These are phyloP conservation scores for Lasioglossum figueresi DNA, from an alignment of 2,888 invertebrate species.

Conservation along the genomic window DNA sequence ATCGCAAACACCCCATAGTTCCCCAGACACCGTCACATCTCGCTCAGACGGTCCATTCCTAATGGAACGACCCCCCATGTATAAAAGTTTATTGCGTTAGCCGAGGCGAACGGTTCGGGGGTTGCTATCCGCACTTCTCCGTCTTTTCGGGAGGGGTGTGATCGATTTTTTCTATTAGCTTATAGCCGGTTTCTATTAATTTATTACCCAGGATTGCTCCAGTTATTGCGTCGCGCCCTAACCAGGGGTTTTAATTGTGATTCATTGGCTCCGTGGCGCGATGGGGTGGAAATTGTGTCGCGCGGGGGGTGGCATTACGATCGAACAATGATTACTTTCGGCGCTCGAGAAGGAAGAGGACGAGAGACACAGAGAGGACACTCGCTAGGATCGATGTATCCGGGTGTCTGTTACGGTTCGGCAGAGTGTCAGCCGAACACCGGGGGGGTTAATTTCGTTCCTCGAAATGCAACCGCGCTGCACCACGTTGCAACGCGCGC, in stretches of 20 bases:
- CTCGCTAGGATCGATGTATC: conserved; percentile 15
- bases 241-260: conserved; percentile 36
- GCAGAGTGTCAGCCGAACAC: conserved; percentile 1
- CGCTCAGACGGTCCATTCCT: conserved; percentile 11
- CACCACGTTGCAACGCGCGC: background rate
- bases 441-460: conserved; percentile 41
- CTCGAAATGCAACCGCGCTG: conserved; percentile 17
- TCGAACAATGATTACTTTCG: conserved; percentile 44
- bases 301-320: background rate
- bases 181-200: conserved; percentile 51
- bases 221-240: conserved; percentile 50
- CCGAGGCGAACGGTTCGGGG: conserved; percentile 38
- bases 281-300: conserved; percentile 1
- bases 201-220: conserved; percentile 55
- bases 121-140: conserved; percentile 19
- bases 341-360: background rate
- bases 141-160: conserved; percentile 15
- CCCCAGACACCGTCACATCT: background rate
- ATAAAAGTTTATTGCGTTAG: conserved; percentile 48
- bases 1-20: background rate
- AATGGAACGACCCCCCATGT: conserved; percentile 36
- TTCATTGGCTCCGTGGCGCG: conserved; percentile 26
- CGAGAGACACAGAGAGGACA: background rate
- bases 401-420: conserved; percentile 21
- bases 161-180: conserved; percentile 57